Evolutionary conservation across 2,113 vertebrate species (phyloP).

Genomic region (Gymnocephalus cernua): DNA sequence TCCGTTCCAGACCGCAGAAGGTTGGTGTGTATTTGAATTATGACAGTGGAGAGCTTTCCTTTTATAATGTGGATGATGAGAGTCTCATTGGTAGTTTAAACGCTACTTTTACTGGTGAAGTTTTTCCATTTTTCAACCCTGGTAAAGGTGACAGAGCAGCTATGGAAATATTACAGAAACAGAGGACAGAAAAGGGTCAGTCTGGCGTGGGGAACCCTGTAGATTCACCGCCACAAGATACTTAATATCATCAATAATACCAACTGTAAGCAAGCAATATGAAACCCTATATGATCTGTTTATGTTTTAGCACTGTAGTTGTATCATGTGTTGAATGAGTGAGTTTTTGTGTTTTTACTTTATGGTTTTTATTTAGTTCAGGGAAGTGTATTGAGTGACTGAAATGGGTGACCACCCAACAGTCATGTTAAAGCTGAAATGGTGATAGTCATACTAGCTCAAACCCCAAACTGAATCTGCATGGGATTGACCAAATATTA

Average conservation of each 20-base stretch:
- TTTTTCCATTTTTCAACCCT: constrained; percentile 81
- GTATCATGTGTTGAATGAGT: not conserved
- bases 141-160: not conserved
- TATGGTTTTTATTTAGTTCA: not conserved
- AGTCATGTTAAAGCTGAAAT: not conserved
- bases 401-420: not conserved
- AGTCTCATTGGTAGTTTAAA: constrained; percentile 55
- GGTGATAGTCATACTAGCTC: not conserved
- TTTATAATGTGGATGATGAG: constrained; percentile 55
- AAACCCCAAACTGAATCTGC: not conserved
- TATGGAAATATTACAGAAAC: constrained; percentile 26
- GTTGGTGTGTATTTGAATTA: constrained; percentile 75
- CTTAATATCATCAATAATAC: not conserved
- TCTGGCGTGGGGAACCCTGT: not conserved
- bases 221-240: not conserved
- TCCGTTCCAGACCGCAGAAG: not conserved
- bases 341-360: not conserved
- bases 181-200: not conserved
- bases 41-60: constrained; percentile 52
- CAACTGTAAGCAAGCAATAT: not conserved
- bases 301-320: not conserved
- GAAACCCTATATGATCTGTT: not conserved
- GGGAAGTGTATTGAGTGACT: not conserved
- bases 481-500: not conserved
- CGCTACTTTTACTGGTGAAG: not conserved